Evolutionary conservation across 2,113 vertebrate species (phyloP).

Genomic region (Thalassoma bifasciatum): DNA sequence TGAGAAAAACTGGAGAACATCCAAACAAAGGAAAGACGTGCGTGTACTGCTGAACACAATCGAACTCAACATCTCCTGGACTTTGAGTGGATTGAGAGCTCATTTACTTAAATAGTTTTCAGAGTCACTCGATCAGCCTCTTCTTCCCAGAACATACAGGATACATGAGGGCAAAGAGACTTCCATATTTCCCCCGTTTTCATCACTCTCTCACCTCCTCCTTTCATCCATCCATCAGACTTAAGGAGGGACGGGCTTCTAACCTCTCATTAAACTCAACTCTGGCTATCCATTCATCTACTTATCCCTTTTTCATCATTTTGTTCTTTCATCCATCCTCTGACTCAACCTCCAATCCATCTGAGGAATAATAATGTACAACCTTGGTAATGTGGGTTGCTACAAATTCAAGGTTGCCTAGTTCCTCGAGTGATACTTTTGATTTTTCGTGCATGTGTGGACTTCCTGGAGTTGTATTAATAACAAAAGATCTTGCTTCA

Average conservation of each 20-base stretch:
- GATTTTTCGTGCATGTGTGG: constrained; percentile 40
- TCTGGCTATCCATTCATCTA: constrained; percentile 64
- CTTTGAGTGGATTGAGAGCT: constrained; percentile 56
- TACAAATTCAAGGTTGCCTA: constrained; percentile 68
- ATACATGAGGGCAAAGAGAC: constrained; percentile 38
- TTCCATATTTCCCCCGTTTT: constrained; percentile 51
- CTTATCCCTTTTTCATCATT: constrained; percentile 67
- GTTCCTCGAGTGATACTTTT: constrained; percentile 41
- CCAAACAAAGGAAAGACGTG: neutral
- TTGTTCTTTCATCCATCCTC: constrained; percentile 60
- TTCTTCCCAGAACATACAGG: constrained; percentile 36
- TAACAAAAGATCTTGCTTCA: neutral
- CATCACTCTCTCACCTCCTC: constrained; percentile 50
- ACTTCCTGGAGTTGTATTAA: neutral
- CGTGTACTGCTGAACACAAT: constrained; percentile 20
- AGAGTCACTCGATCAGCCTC: constrained; percentile 45
- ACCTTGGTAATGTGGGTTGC: constrained; percentile 58
- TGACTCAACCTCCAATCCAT: constrained; percentile 38
- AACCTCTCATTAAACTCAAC: constrained; percentile 21
- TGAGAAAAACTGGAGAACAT: neutral
- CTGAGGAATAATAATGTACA: constrained; percentile 64
- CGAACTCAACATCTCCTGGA: constrained; percentile 28
- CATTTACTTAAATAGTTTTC: too few relatives aligned
- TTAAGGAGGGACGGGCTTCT: constrained; percentile 2
- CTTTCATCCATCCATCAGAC: constrained; percentile 72